Evolutionary conservation across 2,113 vertebrate genomes (phyloP).

Genomic region (Paramisgurnus dabryanus): DNA sequence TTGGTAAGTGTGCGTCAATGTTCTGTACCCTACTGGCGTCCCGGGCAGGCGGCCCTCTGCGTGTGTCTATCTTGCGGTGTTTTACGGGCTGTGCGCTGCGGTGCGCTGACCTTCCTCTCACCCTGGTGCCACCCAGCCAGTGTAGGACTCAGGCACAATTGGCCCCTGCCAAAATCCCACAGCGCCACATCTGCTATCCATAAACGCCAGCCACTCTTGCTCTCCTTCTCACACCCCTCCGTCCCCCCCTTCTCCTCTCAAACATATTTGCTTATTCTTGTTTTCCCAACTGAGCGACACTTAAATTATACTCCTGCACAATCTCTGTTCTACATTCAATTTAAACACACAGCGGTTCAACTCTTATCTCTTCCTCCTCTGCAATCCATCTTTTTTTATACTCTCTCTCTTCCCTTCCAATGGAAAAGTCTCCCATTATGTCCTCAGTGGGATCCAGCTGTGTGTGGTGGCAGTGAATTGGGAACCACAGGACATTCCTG

Average conservation of each 20-base stretch:
- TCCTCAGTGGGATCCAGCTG: conserved; percentile 71
- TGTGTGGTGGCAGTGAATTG: conserved; percentile 78
- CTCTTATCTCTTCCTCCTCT: conserved; percentile 66
- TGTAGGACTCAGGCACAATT: conserved; percentile 71
- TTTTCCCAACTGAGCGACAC: conserved; percentile 41
- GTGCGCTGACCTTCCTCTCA: conserved; percentile 77
- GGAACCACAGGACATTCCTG: conserved; percentile 76
- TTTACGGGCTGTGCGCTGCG: conserved; percentile 78
- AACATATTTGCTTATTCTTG: conserved; percentile 43
- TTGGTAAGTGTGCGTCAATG: not conserved
- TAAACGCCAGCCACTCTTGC: conserved; percentile 79
- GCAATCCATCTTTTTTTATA: conserved; percentile 44
- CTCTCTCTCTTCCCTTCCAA: conserved; percentile 62
- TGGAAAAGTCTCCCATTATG: conserved; percentile 79
- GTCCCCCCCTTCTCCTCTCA: conserved; percentile 43
- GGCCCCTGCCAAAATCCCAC: conserved; percentile 79
- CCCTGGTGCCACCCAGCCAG: conserved; percentile 82
- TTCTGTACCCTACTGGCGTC: conserved; percentile 25
- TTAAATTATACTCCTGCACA: conserved; percentile 46
- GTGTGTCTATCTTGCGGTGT: conserved; percentile 57
- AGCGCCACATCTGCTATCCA: conserved; percentile 84
- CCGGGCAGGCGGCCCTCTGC: conserved; percentile 14
- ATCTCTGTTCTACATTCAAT: conserved; percentile 65
- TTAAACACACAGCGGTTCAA: conserved; percentile 61
- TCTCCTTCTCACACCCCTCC: conserved; percentile 72